Base-by-base conservation (phyloP, 23 tunicate genomes). In the Oikopleura dioica region DNA sequence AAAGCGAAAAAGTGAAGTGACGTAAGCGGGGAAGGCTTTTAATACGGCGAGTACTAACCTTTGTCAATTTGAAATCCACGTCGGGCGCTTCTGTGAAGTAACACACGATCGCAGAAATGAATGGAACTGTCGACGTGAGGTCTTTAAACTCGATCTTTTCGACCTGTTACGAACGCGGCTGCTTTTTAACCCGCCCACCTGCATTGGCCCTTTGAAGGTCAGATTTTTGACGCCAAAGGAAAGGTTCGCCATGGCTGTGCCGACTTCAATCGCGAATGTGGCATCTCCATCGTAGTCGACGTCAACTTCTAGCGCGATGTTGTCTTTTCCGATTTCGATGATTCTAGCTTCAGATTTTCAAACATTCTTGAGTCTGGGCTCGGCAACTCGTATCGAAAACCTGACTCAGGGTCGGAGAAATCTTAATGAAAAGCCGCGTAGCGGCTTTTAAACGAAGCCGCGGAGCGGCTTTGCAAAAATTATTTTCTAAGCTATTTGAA, bases 21-120 rank as follows among this genome's bases (percentile, higher is more conserved):
- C 16, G 16, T 44, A 16, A 44, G 16, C 9, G 16, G 16, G 16
- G 16, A 44, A 44, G 16, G 9, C 16, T 9, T 44, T 44, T 44
- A 44, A 9, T 44, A 9, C 9, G 16, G n/a, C n/a, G n/a, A n/a
- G n/a, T n/a, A n/a, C n/a, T n/a, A n/a, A n/a, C 33, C 33, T 63
- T 63, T 63, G 72, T 63, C 72, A 63, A 12, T 63, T 63, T 23
- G 26, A 63, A 63, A 63, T 63, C 72, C 5, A 63, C 72, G 2
- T 24, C 72, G 4, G 72, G 72, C 33, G 72, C 30, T 2, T 63
- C 72, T 24, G 26, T 63, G 72, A 63, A 63, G 72, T 63, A 63
- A 24, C 16, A 21, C 5, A 63, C 72, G 72, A 28, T 28, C 4
- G 72, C 72, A 24, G 72, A 63, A 16, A 63, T 31, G 33, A 63